A percentile compares a stretch with the other conserved stretches of the same genome.
Evolutionary conservation across 37 sponge, comb jelly and placozoan species (phyloP).

Genomic region (Tethya wilhelma): DNA sequence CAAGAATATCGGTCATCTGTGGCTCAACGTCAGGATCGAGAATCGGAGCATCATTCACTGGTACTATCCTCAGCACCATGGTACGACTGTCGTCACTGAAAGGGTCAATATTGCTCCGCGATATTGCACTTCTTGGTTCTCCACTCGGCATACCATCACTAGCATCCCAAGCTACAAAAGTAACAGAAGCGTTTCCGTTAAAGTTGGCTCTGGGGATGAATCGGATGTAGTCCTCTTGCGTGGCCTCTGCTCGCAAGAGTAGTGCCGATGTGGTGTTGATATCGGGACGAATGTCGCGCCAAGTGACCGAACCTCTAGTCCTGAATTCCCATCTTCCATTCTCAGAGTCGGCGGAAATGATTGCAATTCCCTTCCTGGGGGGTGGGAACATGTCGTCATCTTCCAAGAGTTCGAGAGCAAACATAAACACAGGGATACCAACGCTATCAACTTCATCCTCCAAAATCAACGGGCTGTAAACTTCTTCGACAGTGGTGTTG

Average conservation of each 20-base stretch:
- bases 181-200: slow-evolving; percentile 71
- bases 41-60: slow-evolving; percentile 92
- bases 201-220: slow-evolving; percentile 80
- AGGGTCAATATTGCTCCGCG: slow-evolving; percentile 44
- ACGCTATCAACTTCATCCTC: slow-evolving; percentile 65
- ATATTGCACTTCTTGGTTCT: slow-evolving; percentile 15
- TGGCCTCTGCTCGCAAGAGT: slow-evolving; percentile 49
- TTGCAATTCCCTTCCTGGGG: slow-evolving; percentile 73
- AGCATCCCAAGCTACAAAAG: slow-evolving; percentile 90
- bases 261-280: slow-evolving; percentile 35
- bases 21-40: slow-evolving; percentile 40
- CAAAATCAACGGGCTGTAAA: slow-evolving; percentile 64
- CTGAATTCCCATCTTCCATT: slow-evolving; percentile 81
- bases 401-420: slow-evolving; percentile 69
- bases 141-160: slow-evolving; percentile 72
- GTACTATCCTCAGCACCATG: slow-evolving; percentile 58
- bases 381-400: slow-evolving; percentile 71
- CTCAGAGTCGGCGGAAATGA: slow-evolving; percentile 57
- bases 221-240: slow-evolving; percentile 49
- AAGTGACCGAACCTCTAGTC: slow-evolving; percentile 1
- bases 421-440: slow-evolving; percentile 61
- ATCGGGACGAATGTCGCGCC: slow-evolving; percentile 35
- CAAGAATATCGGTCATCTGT: slow-evolving; percentile 71
- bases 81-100: slow-evolving; percentile 68
- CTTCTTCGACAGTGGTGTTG: slow-evolving; percentile 17